Evolutionary conservation across 2,888 invertebrate genomes (phyloP).

Genomic region (Mesoligia furuncula): DNA sequence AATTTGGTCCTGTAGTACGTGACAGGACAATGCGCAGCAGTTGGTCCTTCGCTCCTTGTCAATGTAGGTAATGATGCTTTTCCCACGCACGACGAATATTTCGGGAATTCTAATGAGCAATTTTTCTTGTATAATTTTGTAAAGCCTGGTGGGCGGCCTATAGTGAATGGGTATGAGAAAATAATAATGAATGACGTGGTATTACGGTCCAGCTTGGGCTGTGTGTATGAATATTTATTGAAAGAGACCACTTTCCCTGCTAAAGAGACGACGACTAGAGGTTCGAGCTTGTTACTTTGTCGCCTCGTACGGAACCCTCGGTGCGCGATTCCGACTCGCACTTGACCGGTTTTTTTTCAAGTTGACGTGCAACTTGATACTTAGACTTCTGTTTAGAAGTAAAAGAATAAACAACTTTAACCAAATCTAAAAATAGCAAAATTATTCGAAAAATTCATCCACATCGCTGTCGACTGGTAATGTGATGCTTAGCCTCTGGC

Average conservation of each 20-base stretch:
- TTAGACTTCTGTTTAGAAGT: neutral
- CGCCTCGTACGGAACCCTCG: too few relatives aligned
- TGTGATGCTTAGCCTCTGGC: too few relatives aligned
- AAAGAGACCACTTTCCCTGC: slow-evolving; percentile 40
- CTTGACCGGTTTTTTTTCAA: too few relatives aligned
- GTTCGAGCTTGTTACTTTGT: neutral
- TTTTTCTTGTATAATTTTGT: slow-evolving; percentile 46
- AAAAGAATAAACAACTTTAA: too few relatives aligned
- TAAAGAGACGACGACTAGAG: neutral
- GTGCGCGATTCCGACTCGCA: too few relatives aligned
- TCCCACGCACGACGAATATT: slow-evolving; percentile 57
- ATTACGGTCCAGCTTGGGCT: slow-evolving; percentile 8
- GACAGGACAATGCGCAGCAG: slow-evolving; percentile 58
- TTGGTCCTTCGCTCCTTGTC: slow-evolving; percentile 35
- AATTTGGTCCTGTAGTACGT: slow-evolving; percentile 46
- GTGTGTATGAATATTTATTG: slow-evolving; percentile 49
- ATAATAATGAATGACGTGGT: slow-evolving; percentile 47
- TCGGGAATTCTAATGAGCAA: slow-evolving; percentile 59
- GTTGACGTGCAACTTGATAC: too few relatives aligned
- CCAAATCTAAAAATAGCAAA: too few relatives aligned
- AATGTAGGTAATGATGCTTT: slow-evolving; percentile 45
- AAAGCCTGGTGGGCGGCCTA: slow-evolving; percentile 50
- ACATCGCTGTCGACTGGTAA: too few relatives aligned
- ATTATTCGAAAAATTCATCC: too few relatives aligned
- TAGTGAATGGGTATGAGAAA: slow-evolving; percentile 2